Conservation (phyloP, 2,797 vertebrate genomes). For the Mormyrops boulengeri region DNA sequence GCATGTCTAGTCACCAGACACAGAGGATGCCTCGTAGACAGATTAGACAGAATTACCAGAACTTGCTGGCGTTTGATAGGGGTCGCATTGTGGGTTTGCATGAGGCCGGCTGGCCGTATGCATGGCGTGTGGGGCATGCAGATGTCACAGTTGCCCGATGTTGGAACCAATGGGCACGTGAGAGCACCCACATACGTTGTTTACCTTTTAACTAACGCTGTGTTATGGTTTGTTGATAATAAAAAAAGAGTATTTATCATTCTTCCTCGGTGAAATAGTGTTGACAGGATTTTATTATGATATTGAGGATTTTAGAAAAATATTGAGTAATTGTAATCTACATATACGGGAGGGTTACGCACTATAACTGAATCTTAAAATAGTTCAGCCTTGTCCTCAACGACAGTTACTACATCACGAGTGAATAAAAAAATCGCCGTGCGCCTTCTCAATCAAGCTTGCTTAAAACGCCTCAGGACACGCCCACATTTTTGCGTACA, state of each 20-base stretch:
- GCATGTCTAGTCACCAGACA: too few relatives aligned
- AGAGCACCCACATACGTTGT: too few relatives aligned
- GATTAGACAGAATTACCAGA: too few relatives aligned
- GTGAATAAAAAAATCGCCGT: background rate
- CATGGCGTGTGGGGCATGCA: too few relatives aligned
- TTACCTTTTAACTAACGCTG: background rate
- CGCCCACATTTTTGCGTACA: background rate
- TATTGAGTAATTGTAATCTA: background rate
- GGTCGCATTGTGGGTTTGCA: too few relatives aligned
- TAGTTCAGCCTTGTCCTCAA: background rate
- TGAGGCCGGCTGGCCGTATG: too few relatives aligned
- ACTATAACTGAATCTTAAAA: background rate
- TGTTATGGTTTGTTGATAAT: background rate
- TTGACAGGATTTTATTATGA: background rate
- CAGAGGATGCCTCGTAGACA: too few relatives aligned
- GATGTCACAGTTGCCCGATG: too few relatives aligned
- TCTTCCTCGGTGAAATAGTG: background rate
- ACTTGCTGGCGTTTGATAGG: too few relatives aligned
- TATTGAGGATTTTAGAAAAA: background rate
- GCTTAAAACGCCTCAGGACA: background rate
- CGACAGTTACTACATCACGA: background rate
- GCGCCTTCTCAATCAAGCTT: background rate
- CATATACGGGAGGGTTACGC: background rate
- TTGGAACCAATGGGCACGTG: too few relatives aligned
- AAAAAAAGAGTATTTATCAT: background rate